A percentile compares a stretch with the other conserved stretches of the same genome.
These are phyloP conservation scores for Frankliniella intonsa DNA, from an alignment of 2,888 invertebrate species.

Conservation along the genomic window DNA sequence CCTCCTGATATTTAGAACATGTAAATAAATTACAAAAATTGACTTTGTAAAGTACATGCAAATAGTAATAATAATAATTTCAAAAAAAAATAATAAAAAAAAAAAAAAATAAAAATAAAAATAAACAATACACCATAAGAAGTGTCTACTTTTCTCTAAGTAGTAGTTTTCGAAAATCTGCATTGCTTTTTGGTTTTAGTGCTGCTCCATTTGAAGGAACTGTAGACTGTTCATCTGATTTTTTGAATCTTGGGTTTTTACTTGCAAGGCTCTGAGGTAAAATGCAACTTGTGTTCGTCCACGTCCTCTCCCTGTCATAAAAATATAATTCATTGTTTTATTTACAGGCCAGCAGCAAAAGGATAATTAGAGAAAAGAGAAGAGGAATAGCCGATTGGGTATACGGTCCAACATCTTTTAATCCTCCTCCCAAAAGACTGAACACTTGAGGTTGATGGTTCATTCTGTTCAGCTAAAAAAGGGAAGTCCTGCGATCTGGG, in stretches of 20 bases:
- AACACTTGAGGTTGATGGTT: slow-evolving; percentile 30
- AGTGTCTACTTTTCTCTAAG: slow-evolving; percentile 42
- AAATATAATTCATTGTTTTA: slow-evolving; percentile 16
- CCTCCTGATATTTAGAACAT: neutral
- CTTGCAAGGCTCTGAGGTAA: slow-evolving; percentile 44
- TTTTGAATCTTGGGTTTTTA: slow-evolving; percentile 35
- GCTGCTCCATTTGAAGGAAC: slow-evolving; percentile 30
- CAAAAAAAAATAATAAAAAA: no score
- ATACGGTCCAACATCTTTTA: slow-evolving; percentile 36
- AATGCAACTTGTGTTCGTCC: slow-evolving; percentile 45
- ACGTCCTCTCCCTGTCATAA: slow-evolving; percentile 40
- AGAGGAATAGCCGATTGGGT: slow-evolving; percentile 28
- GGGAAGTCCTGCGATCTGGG: slow-evolving; percentile 51
- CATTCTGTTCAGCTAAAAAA: slow-evolving; percentile 37
- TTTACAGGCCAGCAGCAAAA: slow-evolving; percentile 13
- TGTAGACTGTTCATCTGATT: slow-evolving; percentile 35
- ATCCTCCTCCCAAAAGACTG: slow-evolving; percentile 38
- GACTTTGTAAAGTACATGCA: neutral
- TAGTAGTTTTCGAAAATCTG: slow-evolving; percentile 54
- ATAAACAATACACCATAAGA: neutral
- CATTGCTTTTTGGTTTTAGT: slow-evolving; percentile 47
- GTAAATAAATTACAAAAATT: neutral
- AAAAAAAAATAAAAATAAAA: no score
- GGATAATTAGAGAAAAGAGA: neutral
- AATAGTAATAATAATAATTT: neutral